Base-by-base conservation (phyloP, 2,113 vertebrate species). In the Corynorhinus townsendii region DNA sequence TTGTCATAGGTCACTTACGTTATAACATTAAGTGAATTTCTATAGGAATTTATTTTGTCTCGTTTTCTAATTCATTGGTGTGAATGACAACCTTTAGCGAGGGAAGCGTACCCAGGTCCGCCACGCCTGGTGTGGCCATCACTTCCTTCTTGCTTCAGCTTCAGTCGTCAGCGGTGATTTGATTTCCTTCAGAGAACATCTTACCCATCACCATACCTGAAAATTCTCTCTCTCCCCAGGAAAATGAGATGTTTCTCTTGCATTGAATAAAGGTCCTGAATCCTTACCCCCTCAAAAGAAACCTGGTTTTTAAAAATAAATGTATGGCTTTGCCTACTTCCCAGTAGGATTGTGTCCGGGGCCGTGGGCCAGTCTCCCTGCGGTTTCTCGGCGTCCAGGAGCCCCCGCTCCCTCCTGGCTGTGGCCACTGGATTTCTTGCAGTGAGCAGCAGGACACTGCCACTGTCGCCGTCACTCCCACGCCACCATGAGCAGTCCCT, bases 101-200 rank as follows among this genome's bases (percentile, higher is more conserved):
- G 40, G 82, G 76, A 17, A 19, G 3, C 35, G 0, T 4, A 6
- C n/a, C 47, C 16, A 0, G 0, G 5, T 24, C 26, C 40, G 35
- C 49, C 35, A 4, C 14, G 35, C 5, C 71, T 4, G 11, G 15
- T 1, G 2, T 30, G 5, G 26, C 73, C 43, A 2, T 62, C 54
- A 7, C 45, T 72, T n/a, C 0, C n/a, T 59, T 35, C 26, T 22
- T 62, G 62, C 45, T 62, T 72, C 24, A 12, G n/a, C 69, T 35
- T 82, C 52, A 49, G 1, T 5, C 35, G 91, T 83, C 26, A 72
- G 52, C 66, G 47, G 24, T 40, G 68, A 59, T 82, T 89, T 84
- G 2, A 7, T 83, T 95, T 93, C 24, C 33, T 28, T 86, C 62
- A n/a, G 72, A 86, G 96, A 82, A 56, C 72, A 43, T 69, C 45